These are phyloP conservation scores for Xiphophorus maculatus DNA, from an alignment of 2,113 vertebrate genomes.

Conservation along the genomic window DNA sequence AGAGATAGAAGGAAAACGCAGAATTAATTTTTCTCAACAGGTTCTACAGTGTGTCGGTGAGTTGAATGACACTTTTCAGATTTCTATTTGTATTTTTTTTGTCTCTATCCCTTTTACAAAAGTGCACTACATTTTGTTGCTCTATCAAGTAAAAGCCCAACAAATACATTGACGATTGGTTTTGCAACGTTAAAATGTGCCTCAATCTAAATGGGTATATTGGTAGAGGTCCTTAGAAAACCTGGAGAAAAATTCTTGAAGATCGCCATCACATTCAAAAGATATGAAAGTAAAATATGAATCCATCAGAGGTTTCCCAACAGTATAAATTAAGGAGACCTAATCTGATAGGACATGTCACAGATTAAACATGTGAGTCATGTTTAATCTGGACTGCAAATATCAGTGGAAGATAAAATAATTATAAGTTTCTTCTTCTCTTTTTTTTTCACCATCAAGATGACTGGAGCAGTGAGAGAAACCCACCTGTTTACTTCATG, in stretches of 20 bases:
- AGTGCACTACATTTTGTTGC: background rate
- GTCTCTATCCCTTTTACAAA: background rate
- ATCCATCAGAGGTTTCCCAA: no score
- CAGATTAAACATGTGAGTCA: background rate
- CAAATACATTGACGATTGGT: background rate
- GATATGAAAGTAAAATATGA: no score
- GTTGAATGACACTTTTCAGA: no score
- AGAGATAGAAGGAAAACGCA: no score
- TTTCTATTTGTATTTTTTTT: no score
- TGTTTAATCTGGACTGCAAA: background rate
- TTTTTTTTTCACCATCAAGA: background rate
- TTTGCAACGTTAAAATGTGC: background rate
- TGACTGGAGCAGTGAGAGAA: slow-evolving; percentile 39
- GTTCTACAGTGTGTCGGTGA: no score
- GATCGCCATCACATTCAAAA: no score
- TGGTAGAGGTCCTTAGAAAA: no score
- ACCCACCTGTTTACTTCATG: slow-evolving; percentile 37
- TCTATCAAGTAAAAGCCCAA: background rate
- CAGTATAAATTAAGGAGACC: background rate
- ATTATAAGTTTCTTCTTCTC: background rate
- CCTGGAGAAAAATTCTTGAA: background rate
- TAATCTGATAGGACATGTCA: background rate
- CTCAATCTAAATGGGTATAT: background rate
- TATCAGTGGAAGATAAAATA: no score
- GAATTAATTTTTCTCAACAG: no score